Base-by-base conservation (phyloP, 2,888 invertebrate species). In the Cosmorhoe ocellata region DNA sequence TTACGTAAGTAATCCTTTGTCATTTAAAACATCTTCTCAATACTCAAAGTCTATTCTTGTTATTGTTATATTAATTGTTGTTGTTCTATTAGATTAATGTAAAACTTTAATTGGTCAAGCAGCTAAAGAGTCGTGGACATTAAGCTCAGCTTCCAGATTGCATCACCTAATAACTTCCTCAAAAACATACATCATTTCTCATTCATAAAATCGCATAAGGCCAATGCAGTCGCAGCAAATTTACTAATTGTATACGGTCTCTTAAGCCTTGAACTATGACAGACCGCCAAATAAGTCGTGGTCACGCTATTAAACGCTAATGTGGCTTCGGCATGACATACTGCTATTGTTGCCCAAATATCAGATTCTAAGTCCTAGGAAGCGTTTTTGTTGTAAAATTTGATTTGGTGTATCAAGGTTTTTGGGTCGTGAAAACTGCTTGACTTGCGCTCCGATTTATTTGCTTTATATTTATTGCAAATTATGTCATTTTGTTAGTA, bases 181-280 rank as follows among this genome's bases (percentile, higher is more conserved):
- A 18, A 3, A 18, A 18, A 18, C 18, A 3, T 18, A 24, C 24
- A 24, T 24, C 6, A 7, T 43, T 32, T 4, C 9, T 42, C 26
- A 45, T 38, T 39, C 26, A 45, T 14, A 44, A 27, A 46, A 14
- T 13, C 36, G 6, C 18, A 30, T 13, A 32, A 45, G 30, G 26
- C 36, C 24, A 22, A 11, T 14, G 18, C 14, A 31, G 26, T 18
- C 27, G 13, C 39, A 38, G 33, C 36, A 2, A 44, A 14, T 30
- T 55, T 7, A 22, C 45, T 59, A 53, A 69, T 62, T 78, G 72
- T 74, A 60, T 49, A 63, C 52, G 63, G 46, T 51, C 53, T 51
- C 67, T 64, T 69, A 48, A 64, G 49, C 82, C 84, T 82, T 86
- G 87, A 86, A 83, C 84, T 86, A 75, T 84, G 79, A 72, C 76